Percentiles rank a stretch among this genome's conserved stretches.
Evolutionary conservation across 2,888 invertebrate species (phyloP).

Genomic region (Coecobrya sp.): DNA sequence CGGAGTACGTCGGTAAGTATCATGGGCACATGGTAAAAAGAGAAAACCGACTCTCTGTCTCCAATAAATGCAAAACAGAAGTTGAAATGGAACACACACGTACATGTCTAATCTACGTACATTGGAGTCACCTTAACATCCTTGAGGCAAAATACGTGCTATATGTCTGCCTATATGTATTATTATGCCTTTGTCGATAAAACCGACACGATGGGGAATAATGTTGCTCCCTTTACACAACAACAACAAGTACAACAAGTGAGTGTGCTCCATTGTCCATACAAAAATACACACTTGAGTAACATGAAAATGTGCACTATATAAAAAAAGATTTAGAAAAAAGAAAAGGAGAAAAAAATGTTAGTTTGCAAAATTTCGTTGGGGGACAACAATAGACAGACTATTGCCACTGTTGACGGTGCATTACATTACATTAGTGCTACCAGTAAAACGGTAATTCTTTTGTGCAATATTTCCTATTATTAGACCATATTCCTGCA

Average conservation of each 20-base stretch:
- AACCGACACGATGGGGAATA: slow-evolving; percentile 7
- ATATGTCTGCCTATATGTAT: neutral
- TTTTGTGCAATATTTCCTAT: neutral
- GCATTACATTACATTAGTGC: neutral
- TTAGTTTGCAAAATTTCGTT: neutral
- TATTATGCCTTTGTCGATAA: neutral
- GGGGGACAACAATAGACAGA: slow-evolving; percentile 11
- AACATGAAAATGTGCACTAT: neutral
- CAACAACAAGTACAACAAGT: slow-evolving; percentile 3
- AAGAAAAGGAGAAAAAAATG: neutral
- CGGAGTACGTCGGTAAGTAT: neutral
- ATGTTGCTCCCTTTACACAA: slow-evolving; percentile 13
- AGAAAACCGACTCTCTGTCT: neutral
- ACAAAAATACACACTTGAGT: neutral
- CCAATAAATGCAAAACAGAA: neutral
- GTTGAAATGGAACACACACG: neutral
- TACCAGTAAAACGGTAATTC: slow-evolving; percentile 7
- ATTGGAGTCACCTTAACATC: slow-evolving; percentile 2
- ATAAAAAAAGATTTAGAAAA: neutral
- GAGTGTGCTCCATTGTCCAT: neutral
- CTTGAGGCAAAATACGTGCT: slow-evolving; percentile 5
- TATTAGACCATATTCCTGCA: slow-evolving; percentile 6
- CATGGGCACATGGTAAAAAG: neutral
- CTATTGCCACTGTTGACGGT: neutral
- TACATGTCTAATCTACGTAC: neutral